These are phyloP conservation scores for Acrobasis repandana DNA, from an alignment of 2,888 invertebrate species.

Conservation along the genomic window DNA sequence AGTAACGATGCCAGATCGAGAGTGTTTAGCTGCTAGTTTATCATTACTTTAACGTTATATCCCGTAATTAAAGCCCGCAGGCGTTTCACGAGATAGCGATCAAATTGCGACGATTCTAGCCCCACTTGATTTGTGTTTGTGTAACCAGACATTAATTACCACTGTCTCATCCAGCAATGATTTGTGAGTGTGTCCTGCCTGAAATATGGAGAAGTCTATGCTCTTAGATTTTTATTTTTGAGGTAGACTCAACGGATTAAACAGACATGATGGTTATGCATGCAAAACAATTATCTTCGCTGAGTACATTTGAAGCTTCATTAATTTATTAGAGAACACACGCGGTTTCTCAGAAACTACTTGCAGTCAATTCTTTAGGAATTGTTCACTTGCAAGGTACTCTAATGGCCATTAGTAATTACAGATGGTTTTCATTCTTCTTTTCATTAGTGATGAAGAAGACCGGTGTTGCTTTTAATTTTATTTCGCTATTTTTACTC, in stretches of 20 bases:
- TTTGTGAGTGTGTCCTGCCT: constrained; percentile 3
- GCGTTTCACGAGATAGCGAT: constrained; percentile 13
- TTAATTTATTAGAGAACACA: too few species aligned
- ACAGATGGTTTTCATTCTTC: too few species aligned
- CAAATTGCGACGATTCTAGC: constrained; percentile 9
- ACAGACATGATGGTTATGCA: background rate
- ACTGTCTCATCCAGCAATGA: constrained; percentile 7
- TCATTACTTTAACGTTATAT: constrained; percentile 5
- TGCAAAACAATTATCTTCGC: too few species aligned
- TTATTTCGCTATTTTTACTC: too few species aligned
- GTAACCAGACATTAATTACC: constrained; percentile 14
- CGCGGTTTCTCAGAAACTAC: too few species aligned
- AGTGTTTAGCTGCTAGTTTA: background rate
- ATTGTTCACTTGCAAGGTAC: too few species aligned
- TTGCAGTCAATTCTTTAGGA: too few species aligned
- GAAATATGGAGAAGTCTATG: constrained; percentile 8
- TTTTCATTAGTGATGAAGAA: too few species aligned
- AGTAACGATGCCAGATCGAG: background rate
- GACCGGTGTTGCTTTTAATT: too few species aligned
- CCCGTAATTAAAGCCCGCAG: constrained; percentile 16
- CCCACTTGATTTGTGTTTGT: constrained; percentile 16
- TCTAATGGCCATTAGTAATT: too few species aligned
- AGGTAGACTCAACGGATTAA: background rate
- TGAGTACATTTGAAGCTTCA: too few species aligned
- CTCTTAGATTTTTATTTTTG: background rate